Base-by-base conservation (phyloP, 2,797 vertebrate species). In the Sebastes oblongus region DNA sequence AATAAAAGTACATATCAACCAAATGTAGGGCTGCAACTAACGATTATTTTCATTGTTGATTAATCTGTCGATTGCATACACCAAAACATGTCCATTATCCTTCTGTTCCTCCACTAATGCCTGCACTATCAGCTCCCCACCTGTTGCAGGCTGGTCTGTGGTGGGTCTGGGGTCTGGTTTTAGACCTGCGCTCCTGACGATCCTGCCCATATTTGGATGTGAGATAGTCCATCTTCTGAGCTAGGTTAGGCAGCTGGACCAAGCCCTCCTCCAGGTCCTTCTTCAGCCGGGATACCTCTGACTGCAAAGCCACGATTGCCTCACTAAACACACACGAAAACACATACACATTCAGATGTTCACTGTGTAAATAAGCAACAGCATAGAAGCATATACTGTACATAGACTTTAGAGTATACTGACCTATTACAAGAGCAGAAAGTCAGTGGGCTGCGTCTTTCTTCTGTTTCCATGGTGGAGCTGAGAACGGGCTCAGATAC, bases 371-470 rank as follows among this genome's bases (percentile, higher is more conserved):
- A 60, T 0, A 29, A 11, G 5, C 46, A 9, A 52, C 46, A 20
- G 46, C 46, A 52, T 52, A 46, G 42, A 46, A 46, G 42, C 42
- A 46, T 46, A 18, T 46, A 46, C 42, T 46, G 14, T 46, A 46
- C 42, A 46, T 46, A 46, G 42, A 16, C 42, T 16, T 24, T 1
- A 13, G 20, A 16, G 59, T 20, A 8, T 7, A 81, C 90, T 80
- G 66, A 96, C 96, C 92, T 95, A 46, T 95, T 93, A 71, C 95
- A 96, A 4, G 93, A 84, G 84, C 95, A 96, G 61, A 89, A 68
- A 66, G 80, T 79, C 67, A 65, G 59, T 7, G 82, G 89, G 55
- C 81, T 82, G 46, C 66, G 56, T 81, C 72, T 82, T 64, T 80
- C 86, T 9, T 74, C 82, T 67, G 81, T 42, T 8, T 82, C 76